Conservation (phyloP, 2,797 vertebrate species). For the Gouania willdenowi region DNA sequence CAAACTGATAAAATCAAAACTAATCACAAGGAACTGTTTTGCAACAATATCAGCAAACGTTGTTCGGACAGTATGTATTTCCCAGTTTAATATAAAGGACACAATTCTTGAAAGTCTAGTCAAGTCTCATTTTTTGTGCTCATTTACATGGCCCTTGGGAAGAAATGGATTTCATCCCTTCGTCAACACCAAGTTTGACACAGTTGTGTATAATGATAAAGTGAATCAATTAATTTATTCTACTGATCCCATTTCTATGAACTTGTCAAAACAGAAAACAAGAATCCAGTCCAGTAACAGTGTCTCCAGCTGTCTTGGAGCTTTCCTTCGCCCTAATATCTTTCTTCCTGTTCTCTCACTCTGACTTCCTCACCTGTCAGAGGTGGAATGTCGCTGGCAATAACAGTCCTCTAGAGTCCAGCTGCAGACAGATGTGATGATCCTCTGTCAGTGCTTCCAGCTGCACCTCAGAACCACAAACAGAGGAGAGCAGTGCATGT, state of each 20-base stretch:
- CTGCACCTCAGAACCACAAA: conserved; percentile 36
- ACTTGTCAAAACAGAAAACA: conserved; percentile 58
- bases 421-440: conserved; percentile 59
- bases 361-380: conserved; percentile 79
- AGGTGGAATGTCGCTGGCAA: conserved; percentile 76
- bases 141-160: too few species aligned
- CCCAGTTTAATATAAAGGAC: too few species aligned
- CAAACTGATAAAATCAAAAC: too few species aligned
- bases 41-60: too few species aligned
- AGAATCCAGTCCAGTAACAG: conserved; percentile 59
- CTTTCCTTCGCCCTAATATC: conserved; percentile 52
- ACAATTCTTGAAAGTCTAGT: too few species aligned
- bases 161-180: too few species aligned
- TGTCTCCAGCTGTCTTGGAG: conserved; percentile 68
- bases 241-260: conserved; percentile 41
- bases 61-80: too few species aligned
- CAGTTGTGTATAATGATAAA: too few species aligned
- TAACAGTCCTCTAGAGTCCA: conserved; percentile 48
- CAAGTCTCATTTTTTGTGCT: too few species aligned
- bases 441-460: conserved; percentile 55
- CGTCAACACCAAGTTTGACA: too few species aligned
- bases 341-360: conserved; percentile 75
- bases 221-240: too few species aligned
- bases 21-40: too few species aligned
- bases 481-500: conserved; percentile 7